Conservation (phyloP, 2,797 vertebrate genomes). For the Muraenolepis orangiensis region DNA sequence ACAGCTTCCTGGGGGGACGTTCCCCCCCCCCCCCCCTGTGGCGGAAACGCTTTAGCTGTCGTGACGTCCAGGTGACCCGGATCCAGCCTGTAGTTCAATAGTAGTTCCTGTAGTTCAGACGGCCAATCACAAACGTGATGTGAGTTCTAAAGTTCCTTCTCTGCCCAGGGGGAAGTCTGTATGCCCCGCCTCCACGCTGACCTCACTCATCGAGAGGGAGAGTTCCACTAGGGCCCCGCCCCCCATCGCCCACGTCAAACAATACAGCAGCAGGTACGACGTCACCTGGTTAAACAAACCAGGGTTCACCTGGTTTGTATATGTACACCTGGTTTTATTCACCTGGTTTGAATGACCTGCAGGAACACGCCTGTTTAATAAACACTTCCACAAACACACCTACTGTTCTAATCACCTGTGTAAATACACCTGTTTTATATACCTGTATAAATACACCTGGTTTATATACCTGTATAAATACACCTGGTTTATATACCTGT, state of each 20-base stretch:
- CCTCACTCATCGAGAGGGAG: slow-evolving; percentile 86
- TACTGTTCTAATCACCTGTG: not conserved
- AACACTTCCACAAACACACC: too few species aligned
- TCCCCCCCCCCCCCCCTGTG: too few species aligned
- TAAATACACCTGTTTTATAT: not conserved
- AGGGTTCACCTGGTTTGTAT: too few species aligned
- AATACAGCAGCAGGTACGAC: slow-evolving; percentile 86
- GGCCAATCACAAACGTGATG: too few species aligned
- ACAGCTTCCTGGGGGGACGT: too few species aligned
- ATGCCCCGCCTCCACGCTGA: slow-evolving; percentile 83
- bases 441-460: not conserved
- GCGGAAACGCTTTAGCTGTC: too few species aligned
- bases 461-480: not conserved
- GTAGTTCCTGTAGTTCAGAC: too few species aligned
- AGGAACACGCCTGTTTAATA: too few species aligned
- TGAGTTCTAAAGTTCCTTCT: too few species aligned
- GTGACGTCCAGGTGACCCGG: too few species aligned
- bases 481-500: not conserved
- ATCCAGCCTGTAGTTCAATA: too few species aligned
- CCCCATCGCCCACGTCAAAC: slow-evolving; percentile 89
- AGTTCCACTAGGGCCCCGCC: slow-evolving; percentile 81
- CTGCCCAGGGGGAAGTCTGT: slow-evolving; percentile 81
- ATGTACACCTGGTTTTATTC: too few species aligned
- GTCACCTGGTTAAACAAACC: not conserved
- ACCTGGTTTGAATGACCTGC: not conserved